Evolutionary conservation across 1,140 invertebrate species (phyloP), one percentile per base, ranked within the genome.

Genomic region (Apis florea): DNA sequence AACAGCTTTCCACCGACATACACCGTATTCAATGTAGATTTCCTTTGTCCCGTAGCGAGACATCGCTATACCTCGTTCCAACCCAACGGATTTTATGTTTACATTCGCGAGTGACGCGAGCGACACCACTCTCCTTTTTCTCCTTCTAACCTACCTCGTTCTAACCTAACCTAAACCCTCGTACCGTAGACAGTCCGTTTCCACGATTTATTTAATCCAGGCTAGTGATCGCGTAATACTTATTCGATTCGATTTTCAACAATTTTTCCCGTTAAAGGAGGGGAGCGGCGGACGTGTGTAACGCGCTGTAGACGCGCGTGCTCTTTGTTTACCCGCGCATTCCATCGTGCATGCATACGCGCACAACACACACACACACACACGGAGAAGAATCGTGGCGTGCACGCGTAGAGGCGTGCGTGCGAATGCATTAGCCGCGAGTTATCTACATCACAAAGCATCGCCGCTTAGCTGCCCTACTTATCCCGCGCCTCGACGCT

Each of bases 321-420:
- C 81, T 89, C 89, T 89, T 89, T 89, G 89, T 89, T 89, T 88
- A 88, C 88, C 66, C 76, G 84, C 71, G 86, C 88, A 89, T 89
- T 88, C 89, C 87, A 76, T 67, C 64, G 61, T 51, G 51, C 31
- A 40, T 40, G 31, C 5, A 40, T 5, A 40, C 31, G 24, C 74
- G 5, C 77, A 51, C 77, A 47, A 40, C 59, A 51, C 77, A 59
- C 71, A 64, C 77, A 56, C 21, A 67, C 13, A 53, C 59, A 26
- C 15, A 67, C 13, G 40, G 24, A 21, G 9, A 12, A 24, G 4
- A 2, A 31, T 53, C 31, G 31, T 9, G n/a, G 12, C 58, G n/a
- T 17, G 24, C 54, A 74, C 67, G 26, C 67, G 24, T 21, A 40
- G 31, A 40, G 31, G n/a, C 51, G 31, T 61, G 64, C 71, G 51